Evolutionary conservation across 2,888 invertebrate species (phyloP).

Genomic region (Epistrophe eligans): DNA sequence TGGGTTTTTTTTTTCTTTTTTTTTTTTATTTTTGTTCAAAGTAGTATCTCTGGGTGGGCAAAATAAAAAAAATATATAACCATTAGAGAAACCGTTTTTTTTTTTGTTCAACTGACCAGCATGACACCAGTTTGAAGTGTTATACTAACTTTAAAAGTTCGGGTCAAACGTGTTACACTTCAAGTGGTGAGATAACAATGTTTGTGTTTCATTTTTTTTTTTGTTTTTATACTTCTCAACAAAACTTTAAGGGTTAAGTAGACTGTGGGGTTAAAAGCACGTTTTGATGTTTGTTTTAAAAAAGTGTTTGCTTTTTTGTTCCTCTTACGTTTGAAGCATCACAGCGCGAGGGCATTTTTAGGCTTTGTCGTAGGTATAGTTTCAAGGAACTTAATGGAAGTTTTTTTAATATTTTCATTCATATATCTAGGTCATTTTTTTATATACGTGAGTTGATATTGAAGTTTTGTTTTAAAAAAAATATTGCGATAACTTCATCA

Average conservation of each 20-base stretch:
- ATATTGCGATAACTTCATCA: no score
- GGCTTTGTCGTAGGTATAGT: background rate
- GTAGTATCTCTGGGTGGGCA: background rate
- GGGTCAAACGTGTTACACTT: conserved; percentile 51
- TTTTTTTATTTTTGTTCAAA: background rate
- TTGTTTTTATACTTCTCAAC: background rate
- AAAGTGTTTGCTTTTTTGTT: background rate
- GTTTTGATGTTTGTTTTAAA: conserved; percentile 11
- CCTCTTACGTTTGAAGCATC: background rate
- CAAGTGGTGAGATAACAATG: conserved; percentile 35
- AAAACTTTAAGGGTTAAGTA: conserved; percentile 34
- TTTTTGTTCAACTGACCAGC: conserved; percentile 15
- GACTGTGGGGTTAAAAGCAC: conserved; percentile 17
- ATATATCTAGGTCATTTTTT: background rate
- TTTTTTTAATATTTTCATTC: background rate
- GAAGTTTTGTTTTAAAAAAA: no score
- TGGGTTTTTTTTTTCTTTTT: background rate
- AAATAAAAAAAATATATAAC: background rate
- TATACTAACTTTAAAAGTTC: conserved; percentile 27
- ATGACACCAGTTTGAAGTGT: conserved; percentile 41
- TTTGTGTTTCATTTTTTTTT: conserved; percentile 4
- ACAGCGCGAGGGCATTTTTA: background rate
- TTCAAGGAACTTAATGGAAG: background rate
- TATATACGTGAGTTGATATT: background rate
- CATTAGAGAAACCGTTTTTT: background rate